phyloP scores from a whole-genome alignment of 2,113 vertebrate genomes.

The Zosterops borbonicus region DNA sequence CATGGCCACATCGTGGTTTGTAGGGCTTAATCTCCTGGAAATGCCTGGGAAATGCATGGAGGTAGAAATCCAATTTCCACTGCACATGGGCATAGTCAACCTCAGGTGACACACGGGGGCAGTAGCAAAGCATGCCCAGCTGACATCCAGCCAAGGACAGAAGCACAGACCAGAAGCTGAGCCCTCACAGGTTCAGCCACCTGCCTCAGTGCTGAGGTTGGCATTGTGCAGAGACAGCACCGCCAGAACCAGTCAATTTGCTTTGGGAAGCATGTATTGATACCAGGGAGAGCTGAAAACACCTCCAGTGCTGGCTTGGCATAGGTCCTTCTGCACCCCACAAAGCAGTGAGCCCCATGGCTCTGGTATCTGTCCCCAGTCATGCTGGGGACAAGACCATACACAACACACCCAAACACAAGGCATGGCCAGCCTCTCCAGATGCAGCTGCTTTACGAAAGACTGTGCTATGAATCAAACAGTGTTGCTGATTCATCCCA shows the following conservation, averaged over 20 bases:
- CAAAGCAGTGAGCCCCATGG: neutral
- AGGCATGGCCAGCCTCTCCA: conserved; percentile 12
- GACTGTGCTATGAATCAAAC: neutral
- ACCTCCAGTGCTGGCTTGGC: neutral
- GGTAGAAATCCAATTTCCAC: neutral
- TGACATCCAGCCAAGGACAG: neutral
- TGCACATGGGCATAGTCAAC: neutral
- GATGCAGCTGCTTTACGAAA: neutral
- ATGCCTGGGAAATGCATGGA: neutral
- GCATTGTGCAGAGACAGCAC: neutral
- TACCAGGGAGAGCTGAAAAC: neutral
- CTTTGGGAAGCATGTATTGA: neutral
- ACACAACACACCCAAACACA: neutral
- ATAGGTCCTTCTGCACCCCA: neutral
- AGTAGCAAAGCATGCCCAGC: neutral
- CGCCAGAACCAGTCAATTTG: neutral
- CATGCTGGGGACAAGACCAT: neutral
- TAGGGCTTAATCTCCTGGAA: neutral
- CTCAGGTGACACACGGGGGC: neutral
- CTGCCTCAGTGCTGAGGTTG: neutral
- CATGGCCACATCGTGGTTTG: neutral
- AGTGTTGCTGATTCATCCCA: conserved; percentile 44
- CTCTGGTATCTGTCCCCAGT: neutral
- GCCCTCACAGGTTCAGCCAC: fast-evolving
- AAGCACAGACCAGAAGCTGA: fast-evolving